phyloP scores from a whole-genome alignment of 2,113 vertebrate genomes.

The Hyla sarda region DNA sequence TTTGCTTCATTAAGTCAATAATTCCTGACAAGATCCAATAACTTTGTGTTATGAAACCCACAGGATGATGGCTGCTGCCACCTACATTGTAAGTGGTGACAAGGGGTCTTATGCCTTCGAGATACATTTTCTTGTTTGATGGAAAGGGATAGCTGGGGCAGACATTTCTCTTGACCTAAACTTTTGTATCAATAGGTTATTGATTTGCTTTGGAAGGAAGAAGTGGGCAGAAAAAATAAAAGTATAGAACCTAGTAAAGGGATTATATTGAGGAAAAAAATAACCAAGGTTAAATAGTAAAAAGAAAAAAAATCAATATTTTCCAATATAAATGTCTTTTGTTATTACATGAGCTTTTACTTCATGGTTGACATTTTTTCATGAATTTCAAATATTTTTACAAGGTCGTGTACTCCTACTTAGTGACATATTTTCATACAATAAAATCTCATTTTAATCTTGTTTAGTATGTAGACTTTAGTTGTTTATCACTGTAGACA shows the following conservation, averaged over 20 bases:
- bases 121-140: not conserved
- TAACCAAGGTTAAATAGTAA: not conserved
- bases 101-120: not conserved
- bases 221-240: not conserved
- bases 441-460: not conserved
- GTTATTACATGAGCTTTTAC: not conserved
- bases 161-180: conserved; percentile 19
- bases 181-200: conserved; percentile 32
- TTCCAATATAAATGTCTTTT: conserved; percentile 1
- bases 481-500: not conserved
- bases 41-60: conserved; percentile 35
- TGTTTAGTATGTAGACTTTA: not conserved
- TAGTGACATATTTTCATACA: not conserved
- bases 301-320: not conserved
- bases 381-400: not conserved
- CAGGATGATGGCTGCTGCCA: conserved; percentile 4
- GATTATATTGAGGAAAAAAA: not conserved
- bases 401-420: not conserved
- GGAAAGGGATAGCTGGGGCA: conserved; percentile 17
- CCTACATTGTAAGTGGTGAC: conserved; percentile 7
- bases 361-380: not conserved
- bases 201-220: not conserved
- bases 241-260: not conserved
- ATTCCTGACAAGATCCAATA: conserved; percentile 52
- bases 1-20: conserved; percentile 49